Conservation (phyloP, 2,797 vertebrate species). For the Cetoscarus ocellatus region DNA sequence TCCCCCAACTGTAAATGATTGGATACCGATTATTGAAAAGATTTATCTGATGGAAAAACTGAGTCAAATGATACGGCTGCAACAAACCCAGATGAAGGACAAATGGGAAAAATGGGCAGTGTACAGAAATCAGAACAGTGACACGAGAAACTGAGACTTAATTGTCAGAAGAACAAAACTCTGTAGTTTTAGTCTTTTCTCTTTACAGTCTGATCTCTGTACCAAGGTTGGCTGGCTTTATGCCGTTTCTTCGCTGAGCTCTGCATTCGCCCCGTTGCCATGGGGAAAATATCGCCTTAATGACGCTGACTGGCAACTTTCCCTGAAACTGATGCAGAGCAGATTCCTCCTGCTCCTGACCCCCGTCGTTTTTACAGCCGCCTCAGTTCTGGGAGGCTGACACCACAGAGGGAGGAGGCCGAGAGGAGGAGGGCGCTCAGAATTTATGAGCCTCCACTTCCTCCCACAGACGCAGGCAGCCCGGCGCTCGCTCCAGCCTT, state of each 20-base stretch:
- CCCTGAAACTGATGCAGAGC: slow-evolving; percentile 57
- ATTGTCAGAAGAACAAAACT: too few species aligned
- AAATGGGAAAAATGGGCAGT: too few species aligned
- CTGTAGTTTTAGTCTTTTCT: neutral
- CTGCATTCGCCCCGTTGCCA: slow-evolving; percentile 19
- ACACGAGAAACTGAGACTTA: too few species aligned
- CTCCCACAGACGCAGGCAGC: slow-evolving; percentile 38
- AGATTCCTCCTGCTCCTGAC: slow-evolving; percentile 69
- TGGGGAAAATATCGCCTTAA: slow-evolving; percentile 39
- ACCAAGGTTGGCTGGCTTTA: neutral
- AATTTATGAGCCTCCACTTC: slow-evolving; percentile 53
- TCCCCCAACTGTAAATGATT: too few species aligned
- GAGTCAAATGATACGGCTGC: too few species aligned
- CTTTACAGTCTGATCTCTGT: neutral
- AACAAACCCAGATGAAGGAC: too few species aligned
- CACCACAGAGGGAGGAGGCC: slow-evolving; percentile 12
- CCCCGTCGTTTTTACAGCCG: slow-evolving; percentile 70
- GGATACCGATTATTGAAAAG: too few species aligned
- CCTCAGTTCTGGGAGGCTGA: slow-evolving; percentile 58
- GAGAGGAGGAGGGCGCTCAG: neutral
- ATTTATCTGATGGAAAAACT: too few species aligned
- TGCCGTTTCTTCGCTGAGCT: neutral
- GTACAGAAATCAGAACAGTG: too few species aligned
- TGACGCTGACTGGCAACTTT: slow-evolving; percentile 62
- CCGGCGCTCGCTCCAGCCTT: slow-evolving; percentile 31